Evolutionary conservation across 2,888 invertebrate species (phyloP).

Genomic region (Trisateles emortualis): DNA sequence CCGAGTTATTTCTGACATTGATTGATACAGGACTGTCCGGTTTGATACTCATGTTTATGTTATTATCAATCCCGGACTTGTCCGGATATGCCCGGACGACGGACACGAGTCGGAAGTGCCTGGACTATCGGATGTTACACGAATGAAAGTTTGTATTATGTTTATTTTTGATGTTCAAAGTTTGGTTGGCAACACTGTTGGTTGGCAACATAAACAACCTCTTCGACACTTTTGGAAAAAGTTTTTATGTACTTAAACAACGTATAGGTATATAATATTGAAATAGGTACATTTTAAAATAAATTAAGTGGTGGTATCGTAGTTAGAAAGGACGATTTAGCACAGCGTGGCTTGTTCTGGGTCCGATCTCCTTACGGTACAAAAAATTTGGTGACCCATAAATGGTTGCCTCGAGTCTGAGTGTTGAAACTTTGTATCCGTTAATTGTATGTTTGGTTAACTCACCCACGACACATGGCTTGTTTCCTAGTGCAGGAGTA

Average conservation of each 20-base stretch:
- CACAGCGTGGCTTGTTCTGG: no score
- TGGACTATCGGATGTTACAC: conserved; percentile 4
- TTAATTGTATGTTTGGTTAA: no score
- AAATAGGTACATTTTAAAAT: no score
- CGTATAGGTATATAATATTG: no score
- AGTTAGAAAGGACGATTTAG: no score
- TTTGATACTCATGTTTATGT: conserved; percentile 40
- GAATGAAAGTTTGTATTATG: neutral
- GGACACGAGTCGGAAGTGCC: conserved; percentile 27
- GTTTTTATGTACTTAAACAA: neutral
- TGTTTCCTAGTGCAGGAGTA: no score
- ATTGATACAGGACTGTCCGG: conserved; percentile 49
- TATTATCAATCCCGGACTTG: conserved; percentile 46
- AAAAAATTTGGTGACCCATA: no score
- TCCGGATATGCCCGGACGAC: conserved; percentile 29
- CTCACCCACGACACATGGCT: no score
- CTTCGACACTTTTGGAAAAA: neutral
- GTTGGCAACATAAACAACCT: neutral
- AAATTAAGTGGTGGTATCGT: no score
- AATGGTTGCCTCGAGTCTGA: no score
- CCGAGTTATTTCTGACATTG: conserved; percentile 30
- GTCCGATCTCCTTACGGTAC: no score
- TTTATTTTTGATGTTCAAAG: conserved; percentile 3
- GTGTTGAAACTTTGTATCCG: no score
- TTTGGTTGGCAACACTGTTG: neutral